Conservation (phyloP, 2,888 invertebrate species). For the Glomeris marginata region DNA sequence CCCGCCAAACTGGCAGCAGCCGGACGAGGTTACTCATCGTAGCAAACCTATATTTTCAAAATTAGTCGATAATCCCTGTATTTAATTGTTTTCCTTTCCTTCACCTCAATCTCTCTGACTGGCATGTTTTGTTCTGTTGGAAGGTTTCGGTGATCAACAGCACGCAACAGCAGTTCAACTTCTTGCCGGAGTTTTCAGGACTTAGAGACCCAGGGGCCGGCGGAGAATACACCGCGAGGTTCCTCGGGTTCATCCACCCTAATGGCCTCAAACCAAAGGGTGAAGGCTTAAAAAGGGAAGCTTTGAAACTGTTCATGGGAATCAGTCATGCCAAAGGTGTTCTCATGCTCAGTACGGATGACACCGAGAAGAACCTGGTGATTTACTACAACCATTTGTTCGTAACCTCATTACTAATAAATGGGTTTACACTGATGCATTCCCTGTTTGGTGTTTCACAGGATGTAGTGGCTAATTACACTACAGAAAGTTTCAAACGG, state of each 20-base stretch:
- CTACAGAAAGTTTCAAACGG: conserved; percentile 14
- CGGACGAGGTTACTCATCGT: conserved; percentile 67
- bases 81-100: too few relatives aligned
- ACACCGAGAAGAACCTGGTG: conserved; percentile 13
- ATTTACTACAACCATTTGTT: neutral
- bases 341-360: conserved; percentile 18
- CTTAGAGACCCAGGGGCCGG: conserved; percentile 25
- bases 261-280: conserved; percentile 31
- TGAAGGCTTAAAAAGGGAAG: conserved; percentile 1
- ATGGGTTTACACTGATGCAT: neutral
- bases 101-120: too few relatives aligned
- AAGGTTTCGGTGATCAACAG: conserved; percentile 55
- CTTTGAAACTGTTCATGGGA: conserved; percentile 9
- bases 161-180: conserved; percentile 59
- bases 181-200: conserved; percentile 41
- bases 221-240: conserved; percentile 58
- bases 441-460: conserved; percentile 10
- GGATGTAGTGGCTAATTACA: conserved; percentile 18
- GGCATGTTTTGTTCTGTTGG: too few relatives aligned
- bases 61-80: too few relatives aligned
- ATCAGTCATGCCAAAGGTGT: conserved; percentile 13
- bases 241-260: conserved; percentile 68
- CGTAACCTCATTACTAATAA: neutral
- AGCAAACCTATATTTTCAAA: too few relatives aligned
- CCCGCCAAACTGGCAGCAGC: conserved; percentile 73